Percentiles rank a stretch among this genome's conserved stretches.
Evolutionary conservation across 2,797 vertebrate genomes (phyloP).

Genomic region (Macrochelys suwanniensis): DNA sequence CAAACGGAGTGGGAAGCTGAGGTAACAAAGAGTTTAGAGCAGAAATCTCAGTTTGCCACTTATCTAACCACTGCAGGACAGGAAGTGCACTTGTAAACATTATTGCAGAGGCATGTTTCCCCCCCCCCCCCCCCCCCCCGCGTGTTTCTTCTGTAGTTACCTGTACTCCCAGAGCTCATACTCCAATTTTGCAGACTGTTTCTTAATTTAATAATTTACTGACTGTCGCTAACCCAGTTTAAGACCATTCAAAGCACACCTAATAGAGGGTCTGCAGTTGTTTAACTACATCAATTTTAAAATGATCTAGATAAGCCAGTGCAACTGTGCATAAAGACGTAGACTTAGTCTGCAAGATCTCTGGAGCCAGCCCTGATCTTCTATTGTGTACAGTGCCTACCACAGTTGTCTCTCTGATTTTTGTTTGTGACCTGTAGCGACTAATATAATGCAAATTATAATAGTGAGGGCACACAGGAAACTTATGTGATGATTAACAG

Average conservation of each 20-base stretch:
- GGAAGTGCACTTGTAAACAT: rapidly evolving
- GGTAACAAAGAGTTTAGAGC: rapidly evolving
- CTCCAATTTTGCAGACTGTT: neutral
- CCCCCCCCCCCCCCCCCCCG: no score
- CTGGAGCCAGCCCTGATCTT: neutral
- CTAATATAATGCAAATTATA: neutral
- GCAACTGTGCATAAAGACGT: neutral
- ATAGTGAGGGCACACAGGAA: neutral
- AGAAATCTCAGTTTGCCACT: neutral
- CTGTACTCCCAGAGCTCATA: neutral
- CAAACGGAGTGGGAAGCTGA: rapidly evolving
- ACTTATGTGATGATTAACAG: rapidly evolving
- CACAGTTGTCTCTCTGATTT: rapidly evolving
- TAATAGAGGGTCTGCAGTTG: neutral
- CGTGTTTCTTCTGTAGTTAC: neutral
- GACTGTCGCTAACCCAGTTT: neutral
- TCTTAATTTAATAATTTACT: neutral
- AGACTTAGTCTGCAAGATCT: neutral
- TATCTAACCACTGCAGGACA: rapidly evolving
- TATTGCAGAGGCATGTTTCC: neutral
- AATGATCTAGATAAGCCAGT: neutral
- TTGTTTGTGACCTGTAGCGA: neutral
- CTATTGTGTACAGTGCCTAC: neutral
- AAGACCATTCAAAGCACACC: neutral
- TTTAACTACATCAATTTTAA: neutral